phyloP scores from a whole-genome alignment of 2,113 vertebrate species.

The Mungos mungo region DNA sequence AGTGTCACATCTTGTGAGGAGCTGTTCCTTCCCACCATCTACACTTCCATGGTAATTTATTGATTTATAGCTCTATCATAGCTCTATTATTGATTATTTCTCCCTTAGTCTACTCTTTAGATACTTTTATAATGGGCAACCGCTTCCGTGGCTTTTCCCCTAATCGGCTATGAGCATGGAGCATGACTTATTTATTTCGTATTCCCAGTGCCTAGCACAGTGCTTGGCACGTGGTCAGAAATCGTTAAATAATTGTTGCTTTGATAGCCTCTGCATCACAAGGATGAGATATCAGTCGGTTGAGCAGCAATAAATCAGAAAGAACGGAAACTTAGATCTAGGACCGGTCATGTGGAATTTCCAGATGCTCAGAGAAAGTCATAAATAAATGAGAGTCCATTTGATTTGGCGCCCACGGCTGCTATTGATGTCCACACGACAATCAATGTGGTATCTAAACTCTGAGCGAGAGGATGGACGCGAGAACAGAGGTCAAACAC shows the following conservation, averaged over 20 bases:
- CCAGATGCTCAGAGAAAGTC: background rate
- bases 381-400: rapidly evolving
- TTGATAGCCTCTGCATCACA: background rate
- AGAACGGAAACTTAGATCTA: background rate
- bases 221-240: background rate
- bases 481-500: background rate
- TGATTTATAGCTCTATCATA: background rate
- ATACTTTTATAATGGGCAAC: background rate
- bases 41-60: background rate
- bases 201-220: background rate
- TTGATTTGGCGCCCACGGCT: rapidly evolving
- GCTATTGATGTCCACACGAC: rapidly evolving
- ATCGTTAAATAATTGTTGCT: too few species aligned
- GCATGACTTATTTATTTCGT: background rate
- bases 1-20: background rate
- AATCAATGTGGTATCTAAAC: rapidly evolving
- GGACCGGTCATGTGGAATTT: rapidly evolving
- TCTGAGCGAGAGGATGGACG: rapidly evolving
- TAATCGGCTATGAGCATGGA: background rate
- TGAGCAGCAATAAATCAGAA: background rate
- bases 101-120: background rate
- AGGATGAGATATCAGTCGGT: rapidly evolving
- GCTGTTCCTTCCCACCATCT: too few species aligned
- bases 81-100: background rate
- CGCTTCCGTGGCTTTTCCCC: background rate